Evolutionary conservation across 2,888 invertebrate species (phyloP).

Genomic region (Helobdella robusta): DNA sequence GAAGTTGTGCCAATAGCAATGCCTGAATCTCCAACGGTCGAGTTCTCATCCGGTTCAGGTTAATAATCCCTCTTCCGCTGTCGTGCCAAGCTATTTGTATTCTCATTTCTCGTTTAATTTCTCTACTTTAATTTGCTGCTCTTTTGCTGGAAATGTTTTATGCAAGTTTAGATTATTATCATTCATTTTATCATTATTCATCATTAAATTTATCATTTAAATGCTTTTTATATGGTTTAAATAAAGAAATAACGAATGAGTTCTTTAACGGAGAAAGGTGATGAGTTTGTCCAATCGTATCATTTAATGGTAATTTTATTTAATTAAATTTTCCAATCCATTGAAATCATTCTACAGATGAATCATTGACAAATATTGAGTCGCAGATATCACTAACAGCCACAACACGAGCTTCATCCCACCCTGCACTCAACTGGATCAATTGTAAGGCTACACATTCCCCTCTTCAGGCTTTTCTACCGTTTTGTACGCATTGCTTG

Average conservation of each 20-base stretch:
- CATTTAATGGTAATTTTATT: neutral
- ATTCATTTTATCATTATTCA: neutral
- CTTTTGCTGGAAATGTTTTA: neutral
- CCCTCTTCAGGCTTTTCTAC: too few relatives aligned
- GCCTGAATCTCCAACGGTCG: constrained; percentile 18
- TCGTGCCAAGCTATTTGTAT: too few relatives aligned
- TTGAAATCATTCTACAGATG: neutral
- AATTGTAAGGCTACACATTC: too few relatives aligned
- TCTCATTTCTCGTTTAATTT: neutral
- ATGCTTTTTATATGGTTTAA: neutral
- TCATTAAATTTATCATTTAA: neutral
- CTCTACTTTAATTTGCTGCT: neutral
- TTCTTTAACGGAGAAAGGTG: too few relatives aligned
- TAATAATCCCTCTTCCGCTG: too few relatives aligned
- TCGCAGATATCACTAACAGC: constrained; percentile 21
- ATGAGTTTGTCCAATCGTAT: too few relatives aligned
- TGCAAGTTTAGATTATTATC: neutral
- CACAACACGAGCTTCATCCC: constrained; percentile 14
- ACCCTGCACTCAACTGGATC: constrained; percentile 25
- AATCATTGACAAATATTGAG: constrained; percentile 12
- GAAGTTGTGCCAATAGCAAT: constrained; percentile 20
- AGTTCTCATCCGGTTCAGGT: constrained; percentile 23
- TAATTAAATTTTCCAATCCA: neutral
- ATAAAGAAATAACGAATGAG: neutral
- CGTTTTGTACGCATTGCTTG: too few relatives aligned